Percentiles rank a stretch among this genome's conserved stretches.
Conservation (phyloP, 2,113 vertebrate species). For the Seriola quinqueradiata region DNA sequence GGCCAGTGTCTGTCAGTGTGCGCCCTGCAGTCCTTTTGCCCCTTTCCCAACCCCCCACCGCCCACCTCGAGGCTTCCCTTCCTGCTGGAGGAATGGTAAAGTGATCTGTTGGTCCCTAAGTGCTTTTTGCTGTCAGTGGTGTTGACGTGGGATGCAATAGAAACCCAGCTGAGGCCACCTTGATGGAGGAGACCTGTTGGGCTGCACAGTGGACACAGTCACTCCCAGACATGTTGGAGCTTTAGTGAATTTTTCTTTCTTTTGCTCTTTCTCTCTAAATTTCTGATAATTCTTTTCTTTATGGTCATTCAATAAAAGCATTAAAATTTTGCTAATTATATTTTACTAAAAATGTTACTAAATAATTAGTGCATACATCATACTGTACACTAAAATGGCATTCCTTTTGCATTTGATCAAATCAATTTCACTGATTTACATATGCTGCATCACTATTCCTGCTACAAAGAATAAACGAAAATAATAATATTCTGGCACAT, state of each 20-base stretch:
- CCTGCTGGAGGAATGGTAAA: conserved; percentile 80
- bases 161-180: conserved; percentile 73
- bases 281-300: not conserved
- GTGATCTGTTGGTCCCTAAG: conserved; percentile 81
- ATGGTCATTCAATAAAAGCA: not conserved
- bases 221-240: conserved; percentile 18
- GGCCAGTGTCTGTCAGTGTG: conserved; percentile 53
- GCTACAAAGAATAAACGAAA: conserved; percentile 13
- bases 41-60: conserved; percentile 56
- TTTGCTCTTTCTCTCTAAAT: too few species aligned
- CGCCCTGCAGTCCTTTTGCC: not conserved
- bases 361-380: not conserved
- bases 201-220: conserved; percentile 35
- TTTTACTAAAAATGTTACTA: not conserved
- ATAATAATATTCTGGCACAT: conserved; percentile 30
- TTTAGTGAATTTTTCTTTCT: not conserved
- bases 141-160: conserved; percentile 80
- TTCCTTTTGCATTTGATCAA: not conserved
- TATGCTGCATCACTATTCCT: not conserved
- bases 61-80: conserved; percentile 64
- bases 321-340: not conserved
- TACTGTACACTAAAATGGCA: not conserved
- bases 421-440: not conserved
- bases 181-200: conserved; percentile 59
- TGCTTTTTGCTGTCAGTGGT: conserved; percentile 81